Evolutionary conservation across 2,888 invertebrate genomes (phyloP).

Genomic region (Encarsia formosa): DNA sequence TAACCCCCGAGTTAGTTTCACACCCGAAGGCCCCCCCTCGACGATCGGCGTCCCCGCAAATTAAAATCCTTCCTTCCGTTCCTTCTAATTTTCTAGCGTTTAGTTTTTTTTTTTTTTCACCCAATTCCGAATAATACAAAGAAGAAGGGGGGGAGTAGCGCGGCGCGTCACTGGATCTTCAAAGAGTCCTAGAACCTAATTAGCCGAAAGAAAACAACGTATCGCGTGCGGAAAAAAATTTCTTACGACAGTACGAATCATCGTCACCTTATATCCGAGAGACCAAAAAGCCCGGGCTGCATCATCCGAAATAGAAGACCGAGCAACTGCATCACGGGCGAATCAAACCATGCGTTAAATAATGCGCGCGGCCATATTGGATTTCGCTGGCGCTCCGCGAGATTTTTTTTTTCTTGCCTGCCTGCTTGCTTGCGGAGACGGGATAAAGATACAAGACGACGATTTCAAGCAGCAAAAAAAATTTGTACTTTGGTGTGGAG

Average conservation of each 20-base stretch:
- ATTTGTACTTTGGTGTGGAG: no score
- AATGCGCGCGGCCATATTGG: constrained; percentile 18
- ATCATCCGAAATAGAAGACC: background rate
- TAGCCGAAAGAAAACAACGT: constrained; percentile 18
- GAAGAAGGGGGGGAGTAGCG: background rate
- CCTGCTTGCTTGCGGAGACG: no score
- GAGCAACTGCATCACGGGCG: constrained; percentile 1
- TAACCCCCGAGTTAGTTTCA: no score
- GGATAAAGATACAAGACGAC: no score
- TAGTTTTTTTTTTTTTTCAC: no score
- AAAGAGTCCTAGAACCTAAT: constrained; percentile 13
- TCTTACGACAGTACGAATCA: constrained; percentile 22
- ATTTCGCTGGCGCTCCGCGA: no score
- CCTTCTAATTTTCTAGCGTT: no score
- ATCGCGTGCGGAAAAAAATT: constrained; percentile 8
- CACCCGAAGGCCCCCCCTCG: no score
- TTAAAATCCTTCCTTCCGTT: no score
- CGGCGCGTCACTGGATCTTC: background rate
- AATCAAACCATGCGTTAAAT: constrained; percentile 23
- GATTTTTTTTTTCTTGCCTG: no score
- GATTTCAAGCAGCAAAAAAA: no score
- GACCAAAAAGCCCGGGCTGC: background rate
- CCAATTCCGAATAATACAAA: background rate
- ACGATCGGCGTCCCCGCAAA: no score
- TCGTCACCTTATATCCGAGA: constrained; percentile 8